These are phyloP conservation scores for Hormaphis cornu DNA, from an alignment of 1,140 invertebrate genomes.

Conservation along the genomic window DNA sequence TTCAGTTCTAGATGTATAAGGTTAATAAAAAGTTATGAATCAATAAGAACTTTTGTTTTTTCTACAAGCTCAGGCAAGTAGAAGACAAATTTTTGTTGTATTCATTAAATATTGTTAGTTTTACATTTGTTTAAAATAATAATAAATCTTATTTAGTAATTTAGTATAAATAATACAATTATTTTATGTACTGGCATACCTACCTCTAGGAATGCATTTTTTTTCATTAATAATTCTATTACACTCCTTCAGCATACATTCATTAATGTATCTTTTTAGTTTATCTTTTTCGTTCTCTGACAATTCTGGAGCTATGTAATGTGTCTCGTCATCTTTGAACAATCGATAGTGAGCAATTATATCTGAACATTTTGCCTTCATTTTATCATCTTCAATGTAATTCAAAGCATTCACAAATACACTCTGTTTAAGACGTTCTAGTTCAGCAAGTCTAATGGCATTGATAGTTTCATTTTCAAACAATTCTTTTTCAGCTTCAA, in stretches of 20 bases:
- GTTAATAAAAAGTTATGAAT: too few relatives aligned
- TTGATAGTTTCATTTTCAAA: background rate
- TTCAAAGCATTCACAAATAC: conserved; percentile 5
- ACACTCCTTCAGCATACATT: background rate
- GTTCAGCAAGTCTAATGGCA: background rate
- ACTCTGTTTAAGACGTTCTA: background rate
- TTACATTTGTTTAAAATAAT: too few relatives aligned
- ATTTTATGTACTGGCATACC: background rate
- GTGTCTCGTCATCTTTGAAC: conserved; percentile 3
- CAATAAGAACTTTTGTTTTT: too few relatives aligned
- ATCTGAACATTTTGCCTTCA: background rate
- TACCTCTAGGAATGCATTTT: background rate
- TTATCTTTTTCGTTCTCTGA: background rate
- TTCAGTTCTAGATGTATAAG: too few relatives aligned
- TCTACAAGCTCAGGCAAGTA: too few relatives aligned
- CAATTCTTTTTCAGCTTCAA: background rate
- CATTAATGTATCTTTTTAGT: background rate
- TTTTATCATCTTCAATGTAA: background rate
- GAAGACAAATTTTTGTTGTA: too few relatives aligned
- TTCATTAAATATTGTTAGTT: too few relatives aligned
- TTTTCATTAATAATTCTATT: background rate
- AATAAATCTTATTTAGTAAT: too few relatives aligned
- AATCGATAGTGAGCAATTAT: background rate
- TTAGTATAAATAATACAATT: too few relatives aligned
- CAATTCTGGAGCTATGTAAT: background rate